Evolutionary conservation across 2,797 vertebrate species (phyloP).

Genomic region (Aselliscus stoliczkanus): DNA sequence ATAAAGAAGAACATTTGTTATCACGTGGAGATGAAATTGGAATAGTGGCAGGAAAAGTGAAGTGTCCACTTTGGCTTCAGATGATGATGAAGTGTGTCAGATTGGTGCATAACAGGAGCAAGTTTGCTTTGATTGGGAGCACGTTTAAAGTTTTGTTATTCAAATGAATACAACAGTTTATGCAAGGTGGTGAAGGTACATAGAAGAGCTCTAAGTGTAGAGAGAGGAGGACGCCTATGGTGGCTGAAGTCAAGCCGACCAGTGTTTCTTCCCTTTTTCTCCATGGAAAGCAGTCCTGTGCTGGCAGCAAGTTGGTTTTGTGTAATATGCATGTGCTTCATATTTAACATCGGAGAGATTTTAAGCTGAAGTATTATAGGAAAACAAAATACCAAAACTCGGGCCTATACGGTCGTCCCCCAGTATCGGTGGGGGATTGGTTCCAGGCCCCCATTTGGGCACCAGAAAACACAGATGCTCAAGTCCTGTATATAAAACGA

Average conservation of each 20-base stretch:
- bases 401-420: neutral
- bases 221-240: neutral
- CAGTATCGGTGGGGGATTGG: neutral
- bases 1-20: neutral
- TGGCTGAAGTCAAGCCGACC: neutral
- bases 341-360: neutral
- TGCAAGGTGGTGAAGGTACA: neutral
- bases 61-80: neutral
- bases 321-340: neutral
- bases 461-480: neutral
- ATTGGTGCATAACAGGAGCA: neutral
- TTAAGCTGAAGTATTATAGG: neutral
- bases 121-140: neutral
- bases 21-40: neutral
- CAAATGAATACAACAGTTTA: neutral
- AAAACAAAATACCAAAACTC: neutral
- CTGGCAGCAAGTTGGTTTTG: neutral
- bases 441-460: neutral
- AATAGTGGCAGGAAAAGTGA: neutral
- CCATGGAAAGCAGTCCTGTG: neutral
- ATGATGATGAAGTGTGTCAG: neutral
- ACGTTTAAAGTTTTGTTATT: neutral
- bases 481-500: neutral
- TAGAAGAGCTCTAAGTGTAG: neutral
- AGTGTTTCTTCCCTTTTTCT: neutral